Conservation (phyloP, 53 echinoderm and acorn worm genomes). For the Zoroaster sp. region DNA sequence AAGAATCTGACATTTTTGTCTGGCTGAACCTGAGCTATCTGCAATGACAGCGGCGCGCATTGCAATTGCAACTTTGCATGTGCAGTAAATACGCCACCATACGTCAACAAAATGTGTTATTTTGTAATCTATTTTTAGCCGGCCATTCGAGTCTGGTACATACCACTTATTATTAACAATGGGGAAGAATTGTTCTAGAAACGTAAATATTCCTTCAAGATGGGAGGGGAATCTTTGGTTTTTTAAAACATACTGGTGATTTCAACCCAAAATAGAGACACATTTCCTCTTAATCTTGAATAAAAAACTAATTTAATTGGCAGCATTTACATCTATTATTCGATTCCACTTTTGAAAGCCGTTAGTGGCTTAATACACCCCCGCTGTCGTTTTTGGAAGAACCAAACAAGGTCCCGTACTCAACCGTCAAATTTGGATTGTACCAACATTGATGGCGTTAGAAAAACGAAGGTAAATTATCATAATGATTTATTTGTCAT, state of each 20-base stretch:
- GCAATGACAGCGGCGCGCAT: no score
- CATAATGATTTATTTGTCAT: background rate
- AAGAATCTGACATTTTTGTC: background rate
- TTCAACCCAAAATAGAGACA: no score
- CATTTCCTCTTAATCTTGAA: no score
- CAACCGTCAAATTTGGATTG: background rate
- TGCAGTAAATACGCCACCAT: background rate
- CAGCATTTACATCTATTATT: no score
- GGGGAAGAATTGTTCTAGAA: no score
- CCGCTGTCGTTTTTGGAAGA: background rate
- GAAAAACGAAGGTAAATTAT: background rate
- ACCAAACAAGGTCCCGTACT: background rate
- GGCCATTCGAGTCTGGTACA: background rate
- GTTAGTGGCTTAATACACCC: no score
- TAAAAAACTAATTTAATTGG: no score
- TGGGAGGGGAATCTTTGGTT: no score
- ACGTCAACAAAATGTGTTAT: background rate
- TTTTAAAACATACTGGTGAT: no score
- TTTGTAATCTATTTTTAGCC: background rate
- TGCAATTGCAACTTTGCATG: background rate
- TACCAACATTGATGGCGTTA: background rate
- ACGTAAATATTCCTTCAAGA: no score
- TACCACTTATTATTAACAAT: background rate
- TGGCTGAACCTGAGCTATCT: no score
- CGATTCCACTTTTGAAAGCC: background rate